phyloP scores from a whole-genome alignment of 2,113 vertebrate genomes.

The Cyprinodon variegatus region DNA sequence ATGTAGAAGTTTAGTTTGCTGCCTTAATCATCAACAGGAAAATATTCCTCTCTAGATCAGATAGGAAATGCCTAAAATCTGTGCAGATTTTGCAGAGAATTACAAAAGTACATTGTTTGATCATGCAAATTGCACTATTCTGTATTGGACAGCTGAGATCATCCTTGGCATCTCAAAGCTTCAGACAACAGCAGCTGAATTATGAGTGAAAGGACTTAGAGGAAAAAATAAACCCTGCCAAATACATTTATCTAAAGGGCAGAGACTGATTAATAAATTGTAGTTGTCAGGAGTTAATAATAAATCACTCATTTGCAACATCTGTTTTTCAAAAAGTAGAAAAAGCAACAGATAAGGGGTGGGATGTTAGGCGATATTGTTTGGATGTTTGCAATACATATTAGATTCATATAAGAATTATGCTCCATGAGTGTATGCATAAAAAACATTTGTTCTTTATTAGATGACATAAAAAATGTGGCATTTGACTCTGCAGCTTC shows the following conservation, averaged over 20 bases:
- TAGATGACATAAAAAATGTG: neutral
- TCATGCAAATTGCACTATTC: neutral
- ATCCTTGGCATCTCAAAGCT: slow-evolving; percentile 33
- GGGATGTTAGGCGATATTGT: slow-evolving; percentile 3
- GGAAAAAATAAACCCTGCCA: slow-evolving; percentile 6
- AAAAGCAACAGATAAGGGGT: neutral
- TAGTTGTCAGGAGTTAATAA: slow-evolving; percentile 7
- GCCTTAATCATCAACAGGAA: neutral
- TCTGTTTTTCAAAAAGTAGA: slow-evolving; percentile 29
- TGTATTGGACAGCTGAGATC: slow-evolving; percentile 33
- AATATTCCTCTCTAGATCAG: neutral
- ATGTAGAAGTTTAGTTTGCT: neutral
- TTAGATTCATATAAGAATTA: slow-evolving; percentile 41
- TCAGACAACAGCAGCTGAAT: slow-evolving; percentile 20
- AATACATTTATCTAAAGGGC: slow-evolving; percentile 15
- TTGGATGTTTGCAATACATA: slow-evolving; percentile 31
- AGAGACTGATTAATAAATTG: neutral
- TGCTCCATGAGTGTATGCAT: slow-evolving; percentile 25
- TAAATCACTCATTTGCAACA: neutral
- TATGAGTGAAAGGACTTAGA: slow-evolving; percentile 33
- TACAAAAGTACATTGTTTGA: slow-evolving; percentile 27
- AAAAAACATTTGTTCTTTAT: slow-evolving; percentile 28
- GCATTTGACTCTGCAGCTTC: slow-evolving; percentile 7
- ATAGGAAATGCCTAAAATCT: neutral
- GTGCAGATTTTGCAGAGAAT: slow-evolving; percentile 10